Evolutionary conservation across 2,113 vertebrate genomes (phyloP).

Genomic region (Eonycteris spelaea): DNA sequence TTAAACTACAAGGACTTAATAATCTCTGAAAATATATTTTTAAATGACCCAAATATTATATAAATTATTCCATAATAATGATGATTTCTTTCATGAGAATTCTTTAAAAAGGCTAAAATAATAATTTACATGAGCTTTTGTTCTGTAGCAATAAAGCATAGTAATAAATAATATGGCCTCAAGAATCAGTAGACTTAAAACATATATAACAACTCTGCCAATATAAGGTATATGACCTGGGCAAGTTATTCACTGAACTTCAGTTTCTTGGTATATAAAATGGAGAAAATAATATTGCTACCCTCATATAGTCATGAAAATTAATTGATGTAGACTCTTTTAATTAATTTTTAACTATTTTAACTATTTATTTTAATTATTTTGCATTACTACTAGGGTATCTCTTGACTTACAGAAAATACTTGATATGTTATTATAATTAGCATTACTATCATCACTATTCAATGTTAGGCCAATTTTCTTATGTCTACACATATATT

Average conservation of each 20-base stretch:
- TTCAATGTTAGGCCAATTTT: background rate
- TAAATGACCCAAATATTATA: background rate
- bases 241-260: background rate
- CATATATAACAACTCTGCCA: background rate
- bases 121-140: conserved; percentile 17
- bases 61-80: background rate
- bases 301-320: background rate
- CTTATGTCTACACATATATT: background rate
- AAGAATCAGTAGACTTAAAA: background rate
- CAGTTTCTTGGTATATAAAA: background rate
- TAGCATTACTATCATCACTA: background rate
- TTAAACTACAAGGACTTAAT: background rate
- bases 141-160: background rate
- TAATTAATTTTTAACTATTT: background rate
- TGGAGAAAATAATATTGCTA: background rate
- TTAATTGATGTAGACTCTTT: background rate
- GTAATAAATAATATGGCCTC: background rate
- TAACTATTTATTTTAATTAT: background rate
- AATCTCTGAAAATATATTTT: background rate
- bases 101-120: conserved; percentile 6
- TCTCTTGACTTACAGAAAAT: background rate
- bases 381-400: background rate
- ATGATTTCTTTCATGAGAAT: conserved; percentile 12
- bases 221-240: background rate
- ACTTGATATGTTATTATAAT: background rate